Evolutionary conservation across 2,888 invertebrate species (phyloP).

Genomic region (Malachius bipustulatus): DNA sequence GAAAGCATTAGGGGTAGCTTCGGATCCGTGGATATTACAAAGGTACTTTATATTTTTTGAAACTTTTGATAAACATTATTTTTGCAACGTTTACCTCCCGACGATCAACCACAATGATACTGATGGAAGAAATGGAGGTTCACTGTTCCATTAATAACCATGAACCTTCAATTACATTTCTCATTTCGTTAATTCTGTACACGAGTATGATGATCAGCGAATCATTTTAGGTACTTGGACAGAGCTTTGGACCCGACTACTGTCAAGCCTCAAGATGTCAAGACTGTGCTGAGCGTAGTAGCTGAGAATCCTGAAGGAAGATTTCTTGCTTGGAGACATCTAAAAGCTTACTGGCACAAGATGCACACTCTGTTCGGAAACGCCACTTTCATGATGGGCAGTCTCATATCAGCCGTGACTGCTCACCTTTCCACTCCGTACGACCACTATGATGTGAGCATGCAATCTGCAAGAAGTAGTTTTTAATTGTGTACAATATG

Average conservation of each 20-base stretch:
- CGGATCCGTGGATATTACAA: constrained; percentile 71
- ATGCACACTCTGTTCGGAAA: constrained; percentile 52
- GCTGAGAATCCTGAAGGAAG: constrained; percentile 60
- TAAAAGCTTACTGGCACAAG: constrained; percentile 56
- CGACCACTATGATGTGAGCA: constrained; percentile 57
- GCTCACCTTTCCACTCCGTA: constrained; percentile 59
- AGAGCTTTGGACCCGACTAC: constrained; percentile 58
- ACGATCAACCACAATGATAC: too few species aligned
- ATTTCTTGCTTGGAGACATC: constrained; percentile 60
- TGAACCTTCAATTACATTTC: too few species aligned
- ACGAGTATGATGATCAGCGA: too few species aligned
- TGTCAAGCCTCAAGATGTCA: constrained; percentile 58
- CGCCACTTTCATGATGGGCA: constrained; percentile 50
- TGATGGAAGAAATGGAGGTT: too few species aligned
- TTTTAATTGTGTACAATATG: too few species aligned
- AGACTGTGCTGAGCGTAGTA: constrained; percentile 57
- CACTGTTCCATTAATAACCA: too few species aligned
- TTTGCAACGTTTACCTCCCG: too few species aligned
- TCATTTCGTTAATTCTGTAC: too few species aligned
- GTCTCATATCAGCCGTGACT: constrained; percentile 51
- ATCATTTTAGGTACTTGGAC: constrained; percentile 59
- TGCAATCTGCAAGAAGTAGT: too few species aligned
- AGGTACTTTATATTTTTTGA: too few species aligned
- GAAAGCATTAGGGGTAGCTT: constrained; percentile 56
- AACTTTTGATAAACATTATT: too few species aligned